Evolutionary conservation across 2,888 invertebrate genomes (phyloP), one percentile per base, ranked within the genome.

Genomic region (Venusia cambrica): DNA sequence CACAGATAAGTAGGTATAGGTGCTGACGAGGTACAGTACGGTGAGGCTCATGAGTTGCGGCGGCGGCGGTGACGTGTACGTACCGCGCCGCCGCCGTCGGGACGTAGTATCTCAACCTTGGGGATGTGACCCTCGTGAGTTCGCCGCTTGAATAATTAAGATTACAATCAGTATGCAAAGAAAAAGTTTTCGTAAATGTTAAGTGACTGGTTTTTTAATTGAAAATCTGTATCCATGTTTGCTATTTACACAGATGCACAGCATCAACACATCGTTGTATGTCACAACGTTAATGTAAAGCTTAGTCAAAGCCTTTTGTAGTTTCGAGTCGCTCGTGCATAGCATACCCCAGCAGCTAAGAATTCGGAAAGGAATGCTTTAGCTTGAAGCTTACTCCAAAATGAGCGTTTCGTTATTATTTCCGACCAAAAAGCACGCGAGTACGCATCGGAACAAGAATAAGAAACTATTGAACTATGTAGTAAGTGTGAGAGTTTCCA

Each of bases 1-100:
- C 52, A 60, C 28, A 54, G 57, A 55, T 57, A 54, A 54, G 48
- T 49, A 53, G 45, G 44, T 45, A 48, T n/a, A n/a, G n/a, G n/a
- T n/a, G n/a, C n/a, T n/a, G n/a, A n/a, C n/a, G n/a, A n/a, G n/a
- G n/a, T n/a, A n/a, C n/a, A n/a, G n/a, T n/a, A n/a, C n/a, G n/a
- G n/a, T n/a, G n/a, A n/a, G n/a, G n/a, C n/a, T n/a, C n/a, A n/a
- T n/a, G n/a, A n/a, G n/a, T n/a, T n/a, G n/a, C n/a, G n/a, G n/a
- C n/a, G n/a, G n/a, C n/a, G n/a, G n/a, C n/a, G n/a, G n/a, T n/a
- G n/a, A n/a, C n/a, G n/a, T n/a, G n/a, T n/a, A n/a, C n/a, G n/a
- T 16, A 18, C 30, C 18, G 38, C 24, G 25, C 17, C 19, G 14
- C 14, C 32, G 29, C 27, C 25, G 22, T 30, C 26, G 39, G 46